Evolutionary conservation across 1,140 invertebrate genomes (phyloP).

Genomic region (Eubasilissa regina): DNA sequence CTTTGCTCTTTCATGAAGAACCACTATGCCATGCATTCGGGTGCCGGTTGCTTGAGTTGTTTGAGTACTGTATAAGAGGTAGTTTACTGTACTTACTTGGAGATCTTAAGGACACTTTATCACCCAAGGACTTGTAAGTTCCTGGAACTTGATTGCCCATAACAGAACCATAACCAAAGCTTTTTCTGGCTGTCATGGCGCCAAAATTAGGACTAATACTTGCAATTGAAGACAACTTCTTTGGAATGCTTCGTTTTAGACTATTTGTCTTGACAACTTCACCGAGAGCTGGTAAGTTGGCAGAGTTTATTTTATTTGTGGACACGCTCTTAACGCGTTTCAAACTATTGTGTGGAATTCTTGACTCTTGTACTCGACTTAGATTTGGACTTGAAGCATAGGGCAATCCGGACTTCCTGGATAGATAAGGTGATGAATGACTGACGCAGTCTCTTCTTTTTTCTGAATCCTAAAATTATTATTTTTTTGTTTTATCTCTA

Average conservation of each 20-base stretch:
- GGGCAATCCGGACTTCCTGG: slow-evolving; percentile 42
- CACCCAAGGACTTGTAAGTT: slow-evolving; percentile 47
- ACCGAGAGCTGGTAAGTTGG: slow-evolving; percentile 23
- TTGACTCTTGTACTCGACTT: slow-evolving; percentile 18
- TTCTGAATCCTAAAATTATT: slow-evolving; percentile 9
- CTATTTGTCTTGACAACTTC: slow-evolving; percentile 27
- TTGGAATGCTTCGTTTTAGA: slow-evolving; percentile 41
- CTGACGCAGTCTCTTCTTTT: slow-evolving; percentile 18
- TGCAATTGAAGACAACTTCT: slow-evolving; percentile 34
- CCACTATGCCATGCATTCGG: no score
- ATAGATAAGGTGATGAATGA: slow-evolving; percentile 38
- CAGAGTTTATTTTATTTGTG: slow-evolving; percentile 13
- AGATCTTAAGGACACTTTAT: slow-evolving; percentile 41
- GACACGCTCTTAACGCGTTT: slow-evolving; percentile 42
- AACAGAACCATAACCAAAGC: slow-evolving; percentile 38
- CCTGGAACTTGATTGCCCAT: slow-evolving; percentile 45
- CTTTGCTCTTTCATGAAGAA: no score
- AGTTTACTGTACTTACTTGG: slow-evolving; percentile 13
- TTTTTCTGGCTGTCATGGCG: slow-evolving; percentile 30
- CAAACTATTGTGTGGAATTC: slow-evolving; percentile 3
- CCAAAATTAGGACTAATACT: slow-evolving; percentile 50
- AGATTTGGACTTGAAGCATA: slow-evolving; percentile 56
- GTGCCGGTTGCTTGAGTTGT: no score
- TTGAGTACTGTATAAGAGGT: background rate
- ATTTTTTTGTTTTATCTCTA: background rate